Evolutionary conservation across 2,888 invertebrate genomes (phyloP), one percentile per base, ranked within the genome.

Genomic region (Cheilosia vulpina): DNA sequence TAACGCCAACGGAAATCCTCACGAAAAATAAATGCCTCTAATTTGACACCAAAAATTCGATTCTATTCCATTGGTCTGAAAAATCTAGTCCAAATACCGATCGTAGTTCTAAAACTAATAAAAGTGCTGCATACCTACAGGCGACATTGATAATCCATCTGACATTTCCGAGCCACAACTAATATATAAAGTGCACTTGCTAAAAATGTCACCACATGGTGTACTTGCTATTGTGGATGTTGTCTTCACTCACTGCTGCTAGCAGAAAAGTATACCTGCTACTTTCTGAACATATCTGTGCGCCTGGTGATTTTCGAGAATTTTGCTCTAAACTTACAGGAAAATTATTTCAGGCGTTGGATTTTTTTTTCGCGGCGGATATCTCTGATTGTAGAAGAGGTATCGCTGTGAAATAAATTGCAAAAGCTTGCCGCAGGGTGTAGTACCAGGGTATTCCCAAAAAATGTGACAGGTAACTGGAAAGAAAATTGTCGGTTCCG

Each of bases 221-320:
- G 45, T 4, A 45, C n/a, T 17, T 15, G 15, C 45, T 45, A 45
- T 1, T 7, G n/a, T 7, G n/a, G 17, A 1, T 27, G 1, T 27
- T 27, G 27, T 27, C 27, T 7, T 6, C n/a, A 45, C 45, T 34
- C 11, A 2, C 11, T 34, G 34, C 34, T 9, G 34, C 11, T 1
- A 34, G 0, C 11, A 34, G 17, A 45, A 45, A 45, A 17, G 45
- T 27, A 11, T 19, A 63, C 45, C 45, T 47, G 2, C 62, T 63
- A 31, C 19, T 63, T 63, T 63, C 34, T 47, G 47, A 47, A 47
- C 5, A 47, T 63, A 50, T 19, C n/a, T 63, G 63, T 0, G 27
- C 17, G 31, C 47, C 31, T 63, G 62, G 45, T 45, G 27, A 9
- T 60, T 41, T 60, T 2, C 21, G 24, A 19, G n/a, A 13, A 45